Base-by-base conservation (phyloP, 2,113 vertebrate genomes). In the Chlorodrepanis virens region DNA sequence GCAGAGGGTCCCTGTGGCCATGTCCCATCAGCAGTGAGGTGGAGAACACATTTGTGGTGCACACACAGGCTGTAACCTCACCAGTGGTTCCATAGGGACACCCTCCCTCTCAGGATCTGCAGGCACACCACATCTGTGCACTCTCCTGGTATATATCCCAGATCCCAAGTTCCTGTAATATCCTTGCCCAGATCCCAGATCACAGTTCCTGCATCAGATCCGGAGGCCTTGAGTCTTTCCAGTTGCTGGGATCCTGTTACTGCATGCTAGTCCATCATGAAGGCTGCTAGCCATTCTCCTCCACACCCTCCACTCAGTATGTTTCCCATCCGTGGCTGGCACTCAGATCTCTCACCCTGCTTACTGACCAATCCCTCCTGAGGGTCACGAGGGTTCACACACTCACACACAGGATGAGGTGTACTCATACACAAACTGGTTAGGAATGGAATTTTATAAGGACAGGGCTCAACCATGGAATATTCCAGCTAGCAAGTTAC, bases 41-140 rank as follows among this genome's bases (percentile, higher is more conserved):
- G 42, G 19, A 81, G 42, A 39, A 25, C 25, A 14, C 6, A 0
- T 59, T 23, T 23, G 22, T 47, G 49, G 49, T 27, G 8, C 25
- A 15, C 12, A 25, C 29, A 31, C 12, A 16, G 23, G 29, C 3
- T 33, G 5, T 17, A 6, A 70, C 15, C 7, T 72, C 57, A 9
- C 6, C 6, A n/a, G 10, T 2, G 4, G 6, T 10, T 69, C 25
- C 6, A 1, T 3, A 14, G 0, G 2, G 28, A 33, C 18, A 28
- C 7, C 7, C 3, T 39, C 19, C n/a, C 22, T 31, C 47, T 42
- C 28, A 3, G 10, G 31, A 40, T 27, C 54, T 67, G 42, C 13
- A 61, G 56, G 8, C n/a, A 25, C n/a, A 21, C 13, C 15, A 44
- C 33, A 25, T 33, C 21, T 7, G 5, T 15, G 25, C 12, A 14